Conservation (phyloP, 2,888 invertebrate genomes). For the Fragum fragum region DNA sequence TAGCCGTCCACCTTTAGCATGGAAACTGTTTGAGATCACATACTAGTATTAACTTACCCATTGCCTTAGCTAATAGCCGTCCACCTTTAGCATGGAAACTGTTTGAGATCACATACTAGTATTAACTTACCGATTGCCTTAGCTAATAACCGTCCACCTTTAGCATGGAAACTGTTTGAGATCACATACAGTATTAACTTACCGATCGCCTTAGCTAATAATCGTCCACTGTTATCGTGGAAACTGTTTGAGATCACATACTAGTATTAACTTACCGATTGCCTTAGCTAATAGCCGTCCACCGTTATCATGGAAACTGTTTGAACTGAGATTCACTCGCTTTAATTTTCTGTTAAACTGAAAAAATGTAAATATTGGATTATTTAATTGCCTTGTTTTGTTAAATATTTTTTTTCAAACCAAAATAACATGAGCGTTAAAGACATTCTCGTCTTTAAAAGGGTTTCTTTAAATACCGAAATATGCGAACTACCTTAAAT, state of each 20-base stretch:
- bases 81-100: constrained; percentile 69
- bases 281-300: constrained; percentile 65
- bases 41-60: constrained; percentile 65
- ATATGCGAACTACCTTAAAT: too few species aligned
- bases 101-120: too few species aligned
- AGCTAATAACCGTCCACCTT: constrained; percentile 65
- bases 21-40: constrained; percentile 69
- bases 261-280: constrained; percentile 57
- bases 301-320: constrained; percentile 68
- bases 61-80: constrained; percentile 59
- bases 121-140: constrained; percentile 63
- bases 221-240: constrained; percentile 64
- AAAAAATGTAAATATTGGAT: too few species aligned
- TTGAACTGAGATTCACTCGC: constrained; percentile 67
- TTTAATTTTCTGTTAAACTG: constrained; percentile 65
- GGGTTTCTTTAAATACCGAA: too few species aligned
- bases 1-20: constrained; percentile 64
- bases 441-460: too few species aligned
- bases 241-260: constrained; percentile 72
- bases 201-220: constrained; percentile 69
- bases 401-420: too few species aligned
- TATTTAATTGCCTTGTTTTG: too few species aligned
- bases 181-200: constrained; percentile 57
- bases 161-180: constrained; percentile 68
- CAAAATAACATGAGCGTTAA: too few species aligned